Evolutionary conservation across 2,113 vertebrate genomes (phyloP), one percentile per base, ranked within the genome.

Genomic region (Nothoprocta pentlandii): DNA sequence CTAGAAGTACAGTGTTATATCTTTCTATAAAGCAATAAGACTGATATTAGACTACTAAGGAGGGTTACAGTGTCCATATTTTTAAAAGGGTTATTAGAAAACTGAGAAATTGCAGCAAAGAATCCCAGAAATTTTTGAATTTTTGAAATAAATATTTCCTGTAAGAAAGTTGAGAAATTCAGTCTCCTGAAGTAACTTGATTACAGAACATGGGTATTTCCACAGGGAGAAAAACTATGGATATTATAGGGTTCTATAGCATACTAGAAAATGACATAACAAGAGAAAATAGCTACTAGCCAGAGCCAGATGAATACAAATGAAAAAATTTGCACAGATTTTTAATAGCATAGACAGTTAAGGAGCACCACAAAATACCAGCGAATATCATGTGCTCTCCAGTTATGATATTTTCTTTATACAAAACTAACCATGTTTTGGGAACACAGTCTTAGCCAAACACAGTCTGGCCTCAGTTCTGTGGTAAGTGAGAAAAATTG

Each of bases 1-100:
- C 0, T 0, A 56, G 49, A 59, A 10, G 23, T 4, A 28, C 0
- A 1, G 19, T 13, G 7, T 51, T 76, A 25, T 80, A 25, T 6
- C 80, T 80, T 61, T 63, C 32, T 34, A 1, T 46, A 70, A 62
- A 26, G 12, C 63, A 54, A 77, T 51, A 67, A 53, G 21, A 54
- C 22, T 61, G 44, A n/a, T 28, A 28, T 14, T 25, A 64, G 30
- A 70, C 16, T 51, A 17, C 11, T 42, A 19, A 12, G 44, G 11
- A 80, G 79, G 8, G 42, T 58, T 23, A 16, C 5, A 64, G n/a
- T 5, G 16, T 49, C 20, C 30, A 51, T 9, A 22, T 82, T 80
- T 22, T 64, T 69, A 56, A 75, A 75, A 36, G 23, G 1, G 2
- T 36, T 62, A 39, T n/a, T 49, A 63, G 63, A 77, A 90, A 80